Percentiles rank a stretch among this genome's conserved stretches.
phyloP scores from a whole-genome alignment of 2,888 invertebrate species.

The Lutraria lutraria region DNA sequence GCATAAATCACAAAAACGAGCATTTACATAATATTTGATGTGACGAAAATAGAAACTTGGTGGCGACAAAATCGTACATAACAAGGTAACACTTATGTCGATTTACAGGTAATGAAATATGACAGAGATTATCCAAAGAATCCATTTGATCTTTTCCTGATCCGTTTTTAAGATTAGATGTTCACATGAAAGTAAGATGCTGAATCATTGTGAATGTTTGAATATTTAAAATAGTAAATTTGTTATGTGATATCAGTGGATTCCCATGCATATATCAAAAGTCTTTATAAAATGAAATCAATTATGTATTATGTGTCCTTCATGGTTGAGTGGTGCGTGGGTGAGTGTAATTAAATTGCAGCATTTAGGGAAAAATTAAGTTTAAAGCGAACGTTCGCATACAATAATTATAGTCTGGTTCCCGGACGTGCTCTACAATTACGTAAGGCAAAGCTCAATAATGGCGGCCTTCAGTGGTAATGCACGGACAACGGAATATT shows the following conservation, averaged over 20 bases:
- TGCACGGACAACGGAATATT: too few species aligned
- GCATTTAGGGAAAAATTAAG: not conserved
- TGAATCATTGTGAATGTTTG: not conserved
- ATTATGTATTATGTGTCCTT: not conserved
- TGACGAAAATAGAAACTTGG: not conserved
- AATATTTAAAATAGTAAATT: not conserved
- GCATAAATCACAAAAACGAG: too few species aligned
- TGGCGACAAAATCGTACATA: not conserved
- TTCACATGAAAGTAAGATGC: not conserved
- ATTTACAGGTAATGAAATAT: not conserved
- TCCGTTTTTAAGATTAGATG: not conserved
- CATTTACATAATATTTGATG: not conserved
- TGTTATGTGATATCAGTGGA: not conserved
- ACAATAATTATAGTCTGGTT: too few species aligned
- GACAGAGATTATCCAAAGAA: not conserved
- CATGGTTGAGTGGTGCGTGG: not conserved
- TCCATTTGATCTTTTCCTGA: not conserved
- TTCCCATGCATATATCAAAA: not conserved
- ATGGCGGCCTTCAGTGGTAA: too few species aligned
- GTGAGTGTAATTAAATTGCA: not conserved
- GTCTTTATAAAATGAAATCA: not conserved
- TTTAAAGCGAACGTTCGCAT: too few species aligned
- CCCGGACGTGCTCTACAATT: too few species aligned
- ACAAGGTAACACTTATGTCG: not conserved
- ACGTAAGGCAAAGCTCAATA: too few species aligned